Base-by-base conservation (phyloP, 2,797 vertebrate species). In the Lepus townsendii region DNA sequence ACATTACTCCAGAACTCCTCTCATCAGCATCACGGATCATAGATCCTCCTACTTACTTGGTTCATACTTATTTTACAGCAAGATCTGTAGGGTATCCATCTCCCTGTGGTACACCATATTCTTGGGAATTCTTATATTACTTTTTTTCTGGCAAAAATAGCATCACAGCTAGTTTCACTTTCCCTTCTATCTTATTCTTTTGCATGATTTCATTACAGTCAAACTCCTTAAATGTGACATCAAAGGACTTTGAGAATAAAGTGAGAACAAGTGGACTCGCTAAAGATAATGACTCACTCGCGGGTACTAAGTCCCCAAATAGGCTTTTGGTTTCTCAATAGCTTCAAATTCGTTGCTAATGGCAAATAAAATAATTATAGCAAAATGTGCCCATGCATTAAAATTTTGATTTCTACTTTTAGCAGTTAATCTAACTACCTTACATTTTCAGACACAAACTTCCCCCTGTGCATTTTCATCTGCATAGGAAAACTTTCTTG, bases 401-500 rank as follows among this genome's bases (percentile, higher is more conserved):
- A 77, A 87, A 90, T 92, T 95, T 69, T 62, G 26, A 92, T 84
- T 86, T 96, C 66, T 88, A 80, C n/a, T 85, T 94, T 78, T 26
- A 19, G n/a, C 88, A 87, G 50, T 73, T 87, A 57, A 80, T 94
- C 42, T 93, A 95, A 91, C 88, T 78, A 95, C 78, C 94, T 96
- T 93, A 32, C 69, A 80, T 93, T 96, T 96, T 96, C 91, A 88
- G 50, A 91, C 57, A 66, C 80, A 93, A 97, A 92, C 32, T 79
- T 94, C 94, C 68, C 60, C 93, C 86, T 87, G 54, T 85, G 68
- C 63, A 54, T 93, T 94, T 95, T 83, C 79, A 96, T 73, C 68
- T 65, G 88, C 77, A 89, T 77, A 92, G 93, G 83, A 96, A 95
- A 96, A 96, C 71, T 93, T 96, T 93, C 71, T 93, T 96, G 94